Evolutionary conservation across 1,140 invertebrate genomes (phyloP).

Genomic region (Drosophila saltans): DNA sequence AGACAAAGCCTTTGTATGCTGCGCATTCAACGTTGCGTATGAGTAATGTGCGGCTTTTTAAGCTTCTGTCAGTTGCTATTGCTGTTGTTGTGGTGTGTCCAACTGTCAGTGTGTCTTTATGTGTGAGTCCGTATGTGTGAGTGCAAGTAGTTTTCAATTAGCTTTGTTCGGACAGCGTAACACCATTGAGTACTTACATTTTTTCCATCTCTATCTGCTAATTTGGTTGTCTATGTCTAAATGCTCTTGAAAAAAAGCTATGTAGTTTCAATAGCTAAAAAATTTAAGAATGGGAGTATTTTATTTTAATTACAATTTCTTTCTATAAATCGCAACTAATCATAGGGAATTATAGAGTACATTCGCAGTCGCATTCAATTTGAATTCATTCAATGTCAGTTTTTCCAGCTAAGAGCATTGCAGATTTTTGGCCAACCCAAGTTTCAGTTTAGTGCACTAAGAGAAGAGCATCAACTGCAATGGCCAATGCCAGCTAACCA

Average conservation of each 20-base stretch:
- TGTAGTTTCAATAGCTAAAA: too few relatives aligned
- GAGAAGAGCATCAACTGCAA: constrained; percentile 50
- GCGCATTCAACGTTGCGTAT: constrained; percentile 60
- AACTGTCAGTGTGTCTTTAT: background rate
- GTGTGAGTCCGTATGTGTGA: background rate
- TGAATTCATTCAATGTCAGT: background rate
- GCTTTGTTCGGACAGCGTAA: constrained; percentile 50
- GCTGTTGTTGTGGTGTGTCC: constrained; percentile 15
- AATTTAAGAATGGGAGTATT: too few relatives aligned
- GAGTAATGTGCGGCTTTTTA: constrained; percentile 75
- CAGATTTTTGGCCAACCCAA: constrained; percentile 23
- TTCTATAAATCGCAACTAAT: too few relatives aligned
- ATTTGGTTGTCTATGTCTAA: background rate
- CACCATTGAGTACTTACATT: constrained; percentile 25
- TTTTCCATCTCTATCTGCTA: background rate
- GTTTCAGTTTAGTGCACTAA: constrained; percentile 21
- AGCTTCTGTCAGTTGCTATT: constrained; percentile 37
- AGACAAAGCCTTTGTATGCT: constrained; percentile 39
- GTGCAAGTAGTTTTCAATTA: constrained; percentile 76
- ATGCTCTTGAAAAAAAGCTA: background rate
- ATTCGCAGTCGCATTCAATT: background rate
- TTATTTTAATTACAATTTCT: too few relatives aligned
- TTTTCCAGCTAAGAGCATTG: constrained; percentile 6
- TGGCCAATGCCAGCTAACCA: constrained; percentile 24
- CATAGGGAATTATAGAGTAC: background rate